Evolutionary conservation across 2,797 vertebrate genomes (phyloP), one percentile per base, ranked within the genome.

Genomic region (Sternotherus odoratus): DNA sequence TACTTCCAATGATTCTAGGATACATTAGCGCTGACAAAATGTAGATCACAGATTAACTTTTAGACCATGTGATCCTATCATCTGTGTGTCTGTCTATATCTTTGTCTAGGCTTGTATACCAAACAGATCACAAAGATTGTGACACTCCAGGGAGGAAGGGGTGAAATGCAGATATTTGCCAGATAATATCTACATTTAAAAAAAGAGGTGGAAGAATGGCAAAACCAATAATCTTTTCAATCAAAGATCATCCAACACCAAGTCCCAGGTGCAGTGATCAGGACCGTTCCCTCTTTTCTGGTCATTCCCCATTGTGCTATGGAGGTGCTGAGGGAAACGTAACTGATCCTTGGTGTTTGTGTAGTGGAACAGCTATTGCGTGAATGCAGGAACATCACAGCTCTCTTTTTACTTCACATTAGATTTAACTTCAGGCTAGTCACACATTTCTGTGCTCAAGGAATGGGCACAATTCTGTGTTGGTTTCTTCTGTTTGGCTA

Each of bases 61-160:
- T 74, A 74, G 69, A 43, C 12, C 8, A 74, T 46, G 72, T 28
- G 43, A 74, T 28, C 23, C 43, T 74, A 28, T 74, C 43, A 8
- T 46, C 63, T 43, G 39, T 74, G 26, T 28, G 39, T 74, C 39
- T 43, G 72, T 74, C 21, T 43, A 16, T 49, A 13, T 49, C 48
- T 36, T 63, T 63, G 60, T 91, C 0, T 1, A 72, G 56, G 12
- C 30, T 4, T 26, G 50, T 2, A 4, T 53, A 66, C 54, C 4
- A 84, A 63, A 24, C 23, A 83, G 21, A 23, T 24, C 16, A 79
- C 16, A 82, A 49, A 48, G 30, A 60, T 3, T 2, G 30, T 1
- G 19, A 46, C 63, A 33, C 19, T 63, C 51, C 33, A 28, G 33
- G 53, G 82, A 91, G 79, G 60, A 28, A 85, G 83, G 4, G 11